These are phyloP conservation scores for Chaenodraco wilsoni DNA, from an alignment of 2,797 vertebrate genomes.

Conservation along the genomic window DNA sequence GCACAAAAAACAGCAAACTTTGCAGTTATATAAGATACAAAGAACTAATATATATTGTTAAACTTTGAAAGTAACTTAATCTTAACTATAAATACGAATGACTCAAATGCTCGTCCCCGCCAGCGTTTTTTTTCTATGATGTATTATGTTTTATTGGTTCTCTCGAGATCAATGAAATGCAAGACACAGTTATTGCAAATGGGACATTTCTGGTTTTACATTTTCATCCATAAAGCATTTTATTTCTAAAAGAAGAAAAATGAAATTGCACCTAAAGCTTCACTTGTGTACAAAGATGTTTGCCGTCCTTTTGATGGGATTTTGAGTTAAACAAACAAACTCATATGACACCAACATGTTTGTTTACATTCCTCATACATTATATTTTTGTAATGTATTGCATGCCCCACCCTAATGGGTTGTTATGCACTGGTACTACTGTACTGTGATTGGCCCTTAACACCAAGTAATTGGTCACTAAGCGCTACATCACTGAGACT, in stretches of 20 bases:
- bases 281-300: not conserved
- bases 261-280: not conserved
- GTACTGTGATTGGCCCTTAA: not conserved
- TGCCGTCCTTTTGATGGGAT: not conserved
- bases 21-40: not conserved
- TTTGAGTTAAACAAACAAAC: no score
- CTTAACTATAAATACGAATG: not conserved
- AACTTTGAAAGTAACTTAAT: not conserved
- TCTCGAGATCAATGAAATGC: conserved; percentile 29
- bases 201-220: conserved; percentile 7
- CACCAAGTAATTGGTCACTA: not conserved
- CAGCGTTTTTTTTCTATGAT: conserved; percentile 7
- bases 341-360: no score
- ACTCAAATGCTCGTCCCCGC: not conserved
- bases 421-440: not conserved
- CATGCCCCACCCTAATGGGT: no score
- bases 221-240: conserved; percentile 15
- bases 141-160: conserved; percentile 6
- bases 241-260: not conserved
- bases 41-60: not conserved
- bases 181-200: conserved; percentile 17
- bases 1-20: not conserved
- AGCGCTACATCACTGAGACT: fast-evolving
- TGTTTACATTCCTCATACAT: not conserved
- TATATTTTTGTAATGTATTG: not conserved